These are phyloP conservation scores for Odontomyia ornata DNA, from an alignment of 2,888 invertebrate species.

Conservation along the genomic window DNA sequence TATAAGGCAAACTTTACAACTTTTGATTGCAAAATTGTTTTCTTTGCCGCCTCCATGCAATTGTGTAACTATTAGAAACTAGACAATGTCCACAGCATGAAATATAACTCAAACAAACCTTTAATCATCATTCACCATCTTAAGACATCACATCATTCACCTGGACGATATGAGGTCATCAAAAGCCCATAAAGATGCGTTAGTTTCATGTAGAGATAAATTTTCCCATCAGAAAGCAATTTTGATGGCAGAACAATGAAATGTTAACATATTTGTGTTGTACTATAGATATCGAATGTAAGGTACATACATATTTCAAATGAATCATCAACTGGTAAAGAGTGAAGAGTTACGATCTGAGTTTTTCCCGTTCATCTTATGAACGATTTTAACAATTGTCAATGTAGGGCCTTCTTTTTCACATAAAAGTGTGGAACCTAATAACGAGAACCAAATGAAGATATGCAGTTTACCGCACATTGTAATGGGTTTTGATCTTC, in stretches of 20 bases:
- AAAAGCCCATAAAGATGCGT: constrained; percentile 19
- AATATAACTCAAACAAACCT: not conserved
- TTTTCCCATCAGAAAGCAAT: constrained; percentile 22
- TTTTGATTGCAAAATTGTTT: not conserved
- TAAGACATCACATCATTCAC: not conserved
- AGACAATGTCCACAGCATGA: not conserved
- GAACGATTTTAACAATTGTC: no score
- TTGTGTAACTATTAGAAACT: not conserved
- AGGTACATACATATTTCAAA: not conserved
- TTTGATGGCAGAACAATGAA: not conserved
- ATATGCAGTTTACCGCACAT: no score
- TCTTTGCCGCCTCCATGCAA: not conserved
- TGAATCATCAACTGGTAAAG: not conserved
- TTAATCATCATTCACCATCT: not conserved
- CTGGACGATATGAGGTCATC: constrained; percentile 27
- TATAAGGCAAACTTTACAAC: not conserved
- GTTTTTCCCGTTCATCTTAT: no score
- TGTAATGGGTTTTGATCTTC: no score
- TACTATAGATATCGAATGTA: not conserved
- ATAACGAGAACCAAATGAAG: no score
- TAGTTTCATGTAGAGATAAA: not conserved
- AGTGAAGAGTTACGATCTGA: not conserved
- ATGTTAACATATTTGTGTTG: not conserved
- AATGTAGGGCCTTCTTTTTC: no score
- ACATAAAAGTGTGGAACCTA: no score